A percentile compares a stretch with the other conserved stretches of the same genome.
phyloP scores from a whole-genome alignment of 2,113 vertebrate species.

The Henicopernis longicauda region DNA sequence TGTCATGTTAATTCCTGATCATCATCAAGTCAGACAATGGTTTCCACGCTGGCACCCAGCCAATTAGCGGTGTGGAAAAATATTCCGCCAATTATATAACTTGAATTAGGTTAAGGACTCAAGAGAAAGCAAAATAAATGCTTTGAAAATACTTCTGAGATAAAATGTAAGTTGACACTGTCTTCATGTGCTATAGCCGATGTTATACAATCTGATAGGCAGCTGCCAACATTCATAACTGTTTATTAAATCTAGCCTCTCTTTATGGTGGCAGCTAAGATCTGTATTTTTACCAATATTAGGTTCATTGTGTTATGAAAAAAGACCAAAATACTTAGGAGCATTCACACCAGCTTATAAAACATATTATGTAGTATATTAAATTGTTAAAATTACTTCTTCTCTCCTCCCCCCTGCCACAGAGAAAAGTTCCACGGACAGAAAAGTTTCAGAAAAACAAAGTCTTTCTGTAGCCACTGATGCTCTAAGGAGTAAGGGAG shows the following conservation, averaged over 20 bases:
- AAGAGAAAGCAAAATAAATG: conserved; percentile 75
- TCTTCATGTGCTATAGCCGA: conserved; percentile 67
- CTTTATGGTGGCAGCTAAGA: conserved; percentile 74
- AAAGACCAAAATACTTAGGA: conserved; percentile 79
- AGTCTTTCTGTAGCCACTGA: neutral
- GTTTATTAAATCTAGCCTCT: conserved; percentile 81
- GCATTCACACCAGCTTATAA: conserved; percentile 76
- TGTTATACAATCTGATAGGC: conserved; percentile 79
- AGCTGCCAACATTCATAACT: conserved; percentile 82
- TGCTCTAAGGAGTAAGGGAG: neutral
- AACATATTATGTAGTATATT: conserved; percentile 78
- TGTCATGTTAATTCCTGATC: conserved; percentile 95
- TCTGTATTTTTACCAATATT: conserved; percentile 81
- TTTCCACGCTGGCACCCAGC: conserved; percentile 78
- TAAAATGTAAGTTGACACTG: conserved; percentile 80
- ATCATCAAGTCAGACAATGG: conserved; percentile 84
- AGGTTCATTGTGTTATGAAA: conserved; percentile 79
- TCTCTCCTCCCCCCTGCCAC: conserved; percentile 24
- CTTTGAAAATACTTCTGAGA: conserved; percentile 73
- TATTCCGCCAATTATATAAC: conserved; percentile 81
- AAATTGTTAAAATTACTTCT: conserved; percentile 82
- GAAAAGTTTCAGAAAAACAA: conserved; percentile 45
- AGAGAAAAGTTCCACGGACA: conserved; percentile 60
- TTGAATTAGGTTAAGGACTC: conserved; percentile 75
- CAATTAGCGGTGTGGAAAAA: conserved; percentile 84